Evolutionary conservation across 2,113 vertebrate species (phyloP).

Genomic region (Phycodurus eques): DNA sequence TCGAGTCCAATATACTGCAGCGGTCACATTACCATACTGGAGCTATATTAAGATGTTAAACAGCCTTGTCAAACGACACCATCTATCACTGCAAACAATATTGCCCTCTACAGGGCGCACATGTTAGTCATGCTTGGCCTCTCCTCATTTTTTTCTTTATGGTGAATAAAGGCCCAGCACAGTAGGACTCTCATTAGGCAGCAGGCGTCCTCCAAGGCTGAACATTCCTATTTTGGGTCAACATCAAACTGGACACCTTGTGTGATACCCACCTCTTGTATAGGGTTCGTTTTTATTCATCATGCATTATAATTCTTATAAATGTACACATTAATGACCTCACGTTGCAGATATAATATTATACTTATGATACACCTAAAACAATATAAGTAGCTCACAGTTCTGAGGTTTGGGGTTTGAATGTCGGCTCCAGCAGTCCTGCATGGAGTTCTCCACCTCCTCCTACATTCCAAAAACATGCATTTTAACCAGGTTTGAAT

Average conservation of each 20-base stretch:
- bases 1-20: not conserved
- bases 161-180: not conserved
- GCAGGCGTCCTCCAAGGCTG: not conserved
- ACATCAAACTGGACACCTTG: not conserved
- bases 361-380: too few relatives aligned
- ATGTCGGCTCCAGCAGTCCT: too few relatives aligned
- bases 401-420: too few relatives aligned
- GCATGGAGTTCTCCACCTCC: too few relatives aligned
- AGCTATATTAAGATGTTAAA: constrained; percentile 35
- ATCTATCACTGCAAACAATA: constrained; percentile 57
- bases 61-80: constrained; percentile 29
- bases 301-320: not conserved
- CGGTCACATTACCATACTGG: constrained; percentile 34
- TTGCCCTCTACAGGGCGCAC: constrained; percentile 72
- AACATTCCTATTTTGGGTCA: not conserved
- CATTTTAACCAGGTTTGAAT: too few relatives aligned
- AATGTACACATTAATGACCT: not conserved
- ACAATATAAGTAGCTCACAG: too few relatives aligned
- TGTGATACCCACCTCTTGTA: not conserved
- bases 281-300: not conserved
- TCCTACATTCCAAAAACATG: too few relatives aligned
- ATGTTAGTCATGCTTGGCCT: constrained; percentile 55
- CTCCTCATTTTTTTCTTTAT: constrained; percentile 4
- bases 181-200: not conserved
- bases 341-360: too few relatives aligned